Base-by-base conservation (phyloP, 1,140 invertebrate genomes). In the Papilio glaucus region DNA sequence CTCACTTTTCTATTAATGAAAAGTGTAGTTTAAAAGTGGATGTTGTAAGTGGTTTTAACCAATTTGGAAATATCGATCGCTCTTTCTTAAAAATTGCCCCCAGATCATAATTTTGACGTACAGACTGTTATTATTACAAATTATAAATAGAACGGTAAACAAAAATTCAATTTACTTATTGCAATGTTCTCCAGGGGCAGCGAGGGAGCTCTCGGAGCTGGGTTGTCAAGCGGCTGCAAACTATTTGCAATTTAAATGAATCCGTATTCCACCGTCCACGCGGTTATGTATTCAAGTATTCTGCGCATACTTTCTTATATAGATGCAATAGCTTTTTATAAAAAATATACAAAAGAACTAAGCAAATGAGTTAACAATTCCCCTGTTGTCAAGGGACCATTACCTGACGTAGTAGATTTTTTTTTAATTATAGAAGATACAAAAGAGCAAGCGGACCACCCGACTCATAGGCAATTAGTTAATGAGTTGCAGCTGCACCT, bases 161-260 rank as follows among this genome's bases (percentile, higher is more conserved):
- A 57, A 57, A 57, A 57, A 15, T 57, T 57, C 15, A 39, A 65
- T 65, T 65, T 39, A 65, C 37, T 65, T 18, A 41, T 15, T 65
- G 18, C 62, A 41, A 38, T 39, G 21, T 57, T 57, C 21, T 21
- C 18, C n/a, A 8, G 1, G n/a, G n/a, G 21, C 21, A 24, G 49
- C 49, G 45, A 33, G 18, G 18, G 15, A 24, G 18, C 45, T 57
- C 24, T 24, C 21, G 21, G 10, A 57, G 49, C 49, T 57, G 49
- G 9, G 10, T n/a, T 61, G 33, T 41, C 62, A 39, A 39, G 29
- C 62, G 15, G 62, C 29, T 21, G 37, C 29, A 65, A 38, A 37
- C 29, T 41, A 65, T 65, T 65, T 65, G 18, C 18, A 65, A 65
- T 41, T 65, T 18, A 65, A 65, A 65, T 65, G 37, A 65, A 39